phyloP scores from a whole-genome alignment of 2,113 vertebrate species.

The Sinocyclocheilus anophthalmus region DNA sequence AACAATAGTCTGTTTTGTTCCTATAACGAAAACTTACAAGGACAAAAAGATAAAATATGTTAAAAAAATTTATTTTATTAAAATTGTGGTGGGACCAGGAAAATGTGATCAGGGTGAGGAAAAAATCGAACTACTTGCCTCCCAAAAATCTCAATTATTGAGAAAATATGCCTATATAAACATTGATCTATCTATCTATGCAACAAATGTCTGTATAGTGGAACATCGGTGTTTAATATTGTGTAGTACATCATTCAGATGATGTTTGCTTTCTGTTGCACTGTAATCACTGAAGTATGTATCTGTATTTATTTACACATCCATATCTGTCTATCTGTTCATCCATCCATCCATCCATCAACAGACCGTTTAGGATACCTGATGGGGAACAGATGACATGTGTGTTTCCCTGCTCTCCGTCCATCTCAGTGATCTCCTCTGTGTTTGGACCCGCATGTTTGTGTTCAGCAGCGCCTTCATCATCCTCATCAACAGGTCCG shows the following conservation, averaged over 20 bases:
- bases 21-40: too few species aligned
- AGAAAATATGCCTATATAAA: too few species aligned
- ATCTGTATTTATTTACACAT: background rate
- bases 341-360: background rate
- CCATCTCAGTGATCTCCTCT: slow-evolving; percentile 63
- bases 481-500: slow-evolving; percentile 75
- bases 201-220: background rate
- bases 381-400: slow-evolving; percentile 79
- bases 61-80: too few species aligned
- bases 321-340: background rate
- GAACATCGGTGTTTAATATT: background rate
- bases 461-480: slow-evolving; percentile 70
- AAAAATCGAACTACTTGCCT: too few species aligned
- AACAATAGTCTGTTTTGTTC: background rate
- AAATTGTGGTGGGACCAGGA: too few species aligned
- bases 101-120: too few species aligned
- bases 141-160: too few species aligned
- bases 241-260: background rate
- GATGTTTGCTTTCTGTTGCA: background rate
- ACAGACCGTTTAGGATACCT: slow-evolving; percentile 68
- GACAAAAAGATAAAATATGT: too few species aligned
- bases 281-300: background rate
- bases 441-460: slow-evolving; percentile 67
- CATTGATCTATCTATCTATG: background rate
- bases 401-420: slow-evolving; percentile 70